Evolutionary conservation across 2,113 vertebrate genomes (phyloP), one percentile per base, ranked within the genome.

Genomic region (Asarcornis scutulata): DNA sequence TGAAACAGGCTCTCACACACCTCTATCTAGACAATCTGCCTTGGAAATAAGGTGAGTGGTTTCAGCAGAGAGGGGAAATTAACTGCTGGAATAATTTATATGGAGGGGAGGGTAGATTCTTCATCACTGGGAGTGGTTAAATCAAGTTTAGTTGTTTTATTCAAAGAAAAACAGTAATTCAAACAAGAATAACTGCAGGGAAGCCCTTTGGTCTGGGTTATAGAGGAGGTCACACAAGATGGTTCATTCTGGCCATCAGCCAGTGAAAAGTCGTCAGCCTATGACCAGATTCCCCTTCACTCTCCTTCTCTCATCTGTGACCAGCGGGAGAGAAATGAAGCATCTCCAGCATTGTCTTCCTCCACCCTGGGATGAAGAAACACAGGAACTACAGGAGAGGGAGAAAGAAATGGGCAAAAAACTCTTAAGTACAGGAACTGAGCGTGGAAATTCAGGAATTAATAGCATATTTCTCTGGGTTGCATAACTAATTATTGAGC

Each of bases 391-490:
- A 25, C 21, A 42, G 17, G 21, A 44, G 3, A 6, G 15, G 27
- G 38, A 79, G 17, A 78, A 16, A n/a, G 32, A 87, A 42, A 55
- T 2, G 56, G 27, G 52, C 64, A 74, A 80, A n/a, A n/a, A 89
- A 86, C 9, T 67, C 31, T 89, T 66, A n/a, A 63, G 50, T 17
- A 34, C 34, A 80, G 71, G 64, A 90, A 64, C 5, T 68, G 52
- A 88, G 52, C 42, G 78, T 71, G 60, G 68, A 93, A 91, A 88
- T 88, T 88, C 68, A 91, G 46, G 59, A 93, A 89, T 88, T 94
- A 90, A 88, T 46, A 89, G 29, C 50, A 52, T 55, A 88, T 95
- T 94, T 80, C 44, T 73, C 85, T 6, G 1, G 17, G n/a, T 86
- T 96, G 72, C 38, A 0, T 90, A 93, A 95, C 34, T 60, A 93